Conservation (phyloP, 2,888 invertebrate genomes). For the Pristionchus mayeri region DNA sequence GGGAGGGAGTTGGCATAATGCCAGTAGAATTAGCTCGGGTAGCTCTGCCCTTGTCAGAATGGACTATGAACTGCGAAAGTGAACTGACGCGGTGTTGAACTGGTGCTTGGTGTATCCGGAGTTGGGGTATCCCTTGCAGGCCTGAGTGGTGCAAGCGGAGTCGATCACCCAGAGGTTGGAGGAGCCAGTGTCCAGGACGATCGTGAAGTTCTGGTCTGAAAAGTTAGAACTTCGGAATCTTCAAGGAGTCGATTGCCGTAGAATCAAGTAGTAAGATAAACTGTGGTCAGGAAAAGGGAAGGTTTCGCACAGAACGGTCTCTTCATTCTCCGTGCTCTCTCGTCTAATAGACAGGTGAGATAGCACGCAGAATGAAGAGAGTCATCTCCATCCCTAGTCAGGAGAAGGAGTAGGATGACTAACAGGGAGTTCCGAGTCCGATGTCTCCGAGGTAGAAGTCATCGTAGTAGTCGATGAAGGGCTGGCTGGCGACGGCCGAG, state of each 20-base stretch:
- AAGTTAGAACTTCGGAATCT: constrained; percentile 71
- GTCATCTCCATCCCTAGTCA: background rate
- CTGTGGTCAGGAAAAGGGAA: constrained; percentile 64
- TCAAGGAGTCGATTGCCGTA: constrained; percentile 71
- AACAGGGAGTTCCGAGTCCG: constrained; percentile 68
- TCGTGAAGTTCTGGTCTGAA: no score
- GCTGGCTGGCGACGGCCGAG: constrained; percentile 57
- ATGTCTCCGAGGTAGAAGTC: constrained; percentile 73
- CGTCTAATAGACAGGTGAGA: no score
- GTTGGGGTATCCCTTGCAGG: constrained; percentile 49
- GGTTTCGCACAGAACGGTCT: background rate
- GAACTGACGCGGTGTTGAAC: constrained; percentile 41
- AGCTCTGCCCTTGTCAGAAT: no score
- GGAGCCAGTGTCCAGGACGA: no score
- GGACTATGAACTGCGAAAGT: no score
- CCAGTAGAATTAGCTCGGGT: no score
- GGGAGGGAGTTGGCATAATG: no score
- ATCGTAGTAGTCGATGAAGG: no score
- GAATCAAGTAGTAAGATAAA: constrained; percentile 68
- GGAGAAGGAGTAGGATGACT: background rate
- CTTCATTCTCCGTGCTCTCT: no score
- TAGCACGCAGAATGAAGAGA: no score
- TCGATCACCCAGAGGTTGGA: no score
- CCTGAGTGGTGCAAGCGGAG: constrained; percentile 60
- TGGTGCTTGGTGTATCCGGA: constrained; percentile 45